Conservation (phyloP, 1,140 invertebrate genomes). For the Yoshiicerus persimilis region DNA sequence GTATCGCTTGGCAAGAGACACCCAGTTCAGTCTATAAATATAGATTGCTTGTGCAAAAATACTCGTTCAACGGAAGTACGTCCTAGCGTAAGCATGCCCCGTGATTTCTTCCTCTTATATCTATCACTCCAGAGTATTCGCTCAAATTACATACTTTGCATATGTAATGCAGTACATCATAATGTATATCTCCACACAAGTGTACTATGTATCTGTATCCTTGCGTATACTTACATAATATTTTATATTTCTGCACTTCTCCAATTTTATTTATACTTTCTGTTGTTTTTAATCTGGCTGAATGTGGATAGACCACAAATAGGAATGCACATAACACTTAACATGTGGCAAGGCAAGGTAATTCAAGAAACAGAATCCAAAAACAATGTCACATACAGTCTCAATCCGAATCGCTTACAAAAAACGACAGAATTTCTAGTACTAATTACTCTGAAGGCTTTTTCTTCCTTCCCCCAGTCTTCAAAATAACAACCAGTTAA, state of each 20-base stretch:
- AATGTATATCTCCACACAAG: neutral
- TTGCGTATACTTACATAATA: neutral
- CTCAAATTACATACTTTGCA: neutral
- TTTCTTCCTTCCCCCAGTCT: neutral
- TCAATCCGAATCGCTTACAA: neutral
- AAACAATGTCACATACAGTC: neutral
- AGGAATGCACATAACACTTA: neutral
- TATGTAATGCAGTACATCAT: neutral
- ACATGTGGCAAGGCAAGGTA: neutral
- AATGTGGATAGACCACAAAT: neutral
- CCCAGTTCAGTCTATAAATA: conserved; percentile 3
- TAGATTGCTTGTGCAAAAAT: neutral
- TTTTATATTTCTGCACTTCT: neutral
- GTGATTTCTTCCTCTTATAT: neutral
- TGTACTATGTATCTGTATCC: neutral
- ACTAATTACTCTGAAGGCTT: neutral
- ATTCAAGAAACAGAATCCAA: neutral
- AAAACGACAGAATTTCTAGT: neutral
- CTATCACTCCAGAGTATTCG: neutral
- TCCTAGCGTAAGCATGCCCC: neutral
- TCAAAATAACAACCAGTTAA: neutral
- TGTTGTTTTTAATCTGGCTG: neutral
- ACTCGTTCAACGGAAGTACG: neutral
- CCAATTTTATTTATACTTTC: neutral
- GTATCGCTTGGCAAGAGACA: conserved; percentile 5